phyloP scores from a whole-genome alignment of 2,113 vertebrate species.

The Corythaixoides concolor region DNA sequence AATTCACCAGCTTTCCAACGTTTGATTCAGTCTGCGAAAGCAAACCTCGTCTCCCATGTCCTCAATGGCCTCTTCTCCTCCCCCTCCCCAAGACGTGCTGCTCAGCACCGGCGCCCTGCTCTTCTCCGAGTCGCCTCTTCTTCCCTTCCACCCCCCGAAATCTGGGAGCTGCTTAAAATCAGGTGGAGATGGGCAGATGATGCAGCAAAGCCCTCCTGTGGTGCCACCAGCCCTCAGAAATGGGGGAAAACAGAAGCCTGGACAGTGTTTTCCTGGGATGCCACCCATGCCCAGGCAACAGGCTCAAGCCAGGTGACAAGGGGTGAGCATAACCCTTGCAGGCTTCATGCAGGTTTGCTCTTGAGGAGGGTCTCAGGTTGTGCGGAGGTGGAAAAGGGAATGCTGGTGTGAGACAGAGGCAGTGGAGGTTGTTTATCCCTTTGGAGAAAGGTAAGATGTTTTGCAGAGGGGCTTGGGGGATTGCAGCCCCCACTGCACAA shows the following conservation, averaged over 20 bases:
- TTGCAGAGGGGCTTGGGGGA: background rate
- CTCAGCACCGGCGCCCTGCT: background rate
- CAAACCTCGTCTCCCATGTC: background rate
- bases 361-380: background rate
- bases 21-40: conserved; percentile 27
- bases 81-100: background rate
- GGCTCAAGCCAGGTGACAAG: background rate
- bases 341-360: fast-evolving
- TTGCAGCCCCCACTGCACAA: background rate
- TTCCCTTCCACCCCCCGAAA: background rate
- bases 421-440: background rate
- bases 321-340: background rate
- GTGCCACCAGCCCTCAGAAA: background rate
- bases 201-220: background rate
- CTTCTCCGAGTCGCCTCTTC: fast-evolving
- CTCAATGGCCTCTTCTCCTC: background rate
- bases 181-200: background rate
- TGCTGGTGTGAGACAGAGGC: background rate
- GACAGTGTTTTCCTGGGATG: background rate
- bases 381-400: background rate
- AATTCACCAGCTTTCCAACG: conserved; percentile 54
- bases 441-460: background rate
- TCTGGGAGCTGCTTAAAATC: background rate
- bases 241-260: background rate
- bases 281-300: background rate